phyloP scores from a whole-genome alignment of 2,888 invertebrate genomes.

The Pilophorus perplexus region DNA sequence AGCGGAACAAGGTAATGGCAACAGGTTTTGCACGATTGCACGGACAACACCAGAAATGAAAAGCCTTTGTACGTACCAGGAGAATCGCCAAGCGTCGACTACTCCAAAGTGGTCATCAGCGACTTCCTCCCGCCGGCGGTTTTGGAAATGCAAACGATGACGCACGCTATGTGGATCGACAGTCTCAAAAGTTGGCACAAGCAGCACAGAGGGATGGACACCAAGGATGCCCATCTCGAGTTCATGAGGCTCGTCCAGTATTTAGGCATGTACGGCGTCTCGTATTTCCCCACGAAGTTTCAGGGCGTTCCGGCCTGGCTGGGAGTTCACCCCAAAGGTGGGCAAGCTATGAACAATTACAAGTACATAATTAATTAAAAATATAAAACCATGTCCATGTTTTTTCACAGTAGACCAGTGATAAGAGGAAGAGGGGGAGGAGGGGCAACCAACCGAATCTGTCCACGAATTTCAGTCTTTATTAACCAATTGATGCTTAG shows the following conservation, averaged over 20 bases:
- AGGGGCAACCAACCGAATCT: too few species aligned
- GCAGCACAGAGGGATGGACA: constrained; percentile 40
- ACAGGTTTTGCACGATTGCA: too few species aligned
- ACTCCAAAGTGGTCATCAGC: constrained; percentile 27
- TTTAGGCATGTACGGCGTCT: constrained; percentile 43
- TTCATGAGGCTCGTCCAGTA: constrained; percentile 43
- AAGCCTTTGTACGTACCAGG: too few species aligned
- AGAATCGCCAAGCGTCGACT: constrained; percentile 41
- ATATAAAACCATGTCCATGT: too few species aligned
- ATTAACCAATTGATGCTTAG: too few species aligned
- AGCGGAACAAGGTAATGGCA: constrained; percentile 38
- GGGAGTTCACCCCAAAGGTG: constrained; percentile 27
- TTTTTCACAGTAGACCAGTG: too few species aligned
- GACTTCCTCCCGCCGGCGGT: constrained; percentile 30
- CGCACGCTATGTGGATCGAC: constrained; percentile 37
- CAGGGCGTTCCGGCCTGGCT: constrained; percentile 17
- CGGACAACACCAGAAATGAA: too few species aligned
- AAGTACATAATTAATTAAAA: too few species aligned
- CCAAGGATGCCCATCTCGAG: constrained; percentile 37
- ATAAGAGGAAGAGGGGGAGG: too few species aligned
- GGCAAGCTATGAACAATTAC: too few species aligned
- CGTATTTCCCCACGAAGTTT: constrained; percentile 41
- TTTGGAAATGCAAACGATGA: constrained; percentile 25
- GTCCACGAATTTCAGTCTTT: too few species aligned
- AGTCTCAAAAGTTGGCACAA: constrained; percentile 43